These are phyloP conservation scores for Charadrius vociferus DNA, from an alignment of 2,113 vertebrate species.

Conservation along the genomic window DNA sequence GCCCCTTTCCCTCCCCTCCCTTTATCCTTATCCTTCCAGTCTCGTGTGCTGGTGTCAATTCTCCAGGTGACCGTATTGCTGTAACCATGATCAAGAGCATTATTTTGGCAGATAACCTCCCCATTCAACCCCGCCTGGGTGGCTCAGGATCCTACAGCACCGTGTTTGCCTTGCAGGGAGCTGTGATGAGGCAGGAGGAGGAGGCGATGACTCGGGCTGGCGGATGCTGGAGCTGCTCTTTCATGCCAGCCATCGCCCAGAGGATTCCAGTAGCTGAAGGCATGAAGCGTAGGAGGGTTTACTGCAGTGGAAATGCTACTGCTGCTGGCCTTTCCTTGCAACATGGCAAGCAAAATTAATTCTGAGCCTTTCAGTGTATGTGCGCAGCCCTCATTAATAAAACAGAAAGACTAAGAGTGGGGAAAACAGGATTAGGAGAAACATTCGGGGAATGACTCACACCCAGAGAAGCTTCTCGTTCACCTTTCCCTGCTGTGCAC, in stretches of 20 bases:
- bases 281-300: neutral
- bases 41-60: fast-evolving
- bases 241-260: neutral
- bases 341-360: fast-evolving
- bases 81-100: neutral
- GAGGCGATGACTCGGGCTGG: neutral
- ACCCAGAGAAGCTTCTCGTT: neutral
- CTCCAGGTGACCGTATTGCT: fast-evolving
- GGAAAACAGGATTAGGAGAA: neutral
- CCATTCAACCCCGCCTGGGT: neutral
- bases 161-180: neutral
- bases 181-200: neutral
- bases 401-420: fast-evolving
- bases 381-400: neutral
- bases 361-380: neutral
- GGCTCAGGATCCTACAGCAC: neutral
- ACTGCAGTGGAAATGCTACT: neutral
- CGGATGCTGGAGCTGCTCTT: neutral
- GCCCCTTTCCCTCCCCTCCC: neutral
- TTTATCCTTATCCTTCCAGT: neutral
- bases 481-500: neutral
- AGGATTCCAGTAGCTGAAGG: neutral
- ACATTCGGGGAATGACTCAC: neutral
- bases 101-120: neutral
- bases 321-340: neutral